phyloP scores from a whole-genome alignment of 2,797 vertebrate species.

The Chelmon rostratus region DNA sequence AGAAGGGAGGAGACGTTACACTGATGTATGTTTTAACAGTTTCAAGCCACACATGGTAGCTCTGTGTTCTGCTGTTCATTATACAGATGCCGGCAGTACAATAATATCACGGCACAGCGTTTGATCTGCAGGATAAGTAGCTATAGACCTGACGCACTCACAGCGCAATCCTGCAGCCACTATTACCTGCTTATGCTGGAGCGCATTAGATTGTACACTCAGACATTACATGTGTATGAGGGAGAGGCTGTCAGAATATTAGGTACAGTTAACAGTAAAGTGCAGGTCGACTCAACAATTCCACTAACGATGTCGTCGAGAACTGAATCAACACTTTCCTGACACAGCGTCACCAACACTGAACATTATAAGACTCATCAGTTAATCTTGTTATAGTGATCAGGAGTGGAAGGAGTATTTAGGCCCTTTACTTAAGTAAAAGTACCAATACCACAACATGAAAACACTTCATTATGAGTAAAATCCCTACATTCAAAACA shows the following conservation, averaged over 20 bases:
- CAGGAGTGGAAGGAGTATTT: neutral
- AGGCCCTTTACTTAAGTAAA: no score
- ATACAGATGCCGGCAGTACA: neutral
- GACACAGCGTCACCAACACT: neutral
- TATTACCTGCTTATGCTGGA: neutral
- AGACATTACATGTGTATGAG: neutral
- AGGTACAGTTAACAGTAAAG: neutral
- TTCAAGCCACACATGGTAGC: slow-evolving; percentile 11
- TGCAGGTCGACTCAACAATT: neutral
- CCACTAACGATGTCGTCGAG: neutral
- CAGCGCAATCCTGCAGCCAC: neutral
- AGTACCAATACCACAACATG: neutral
- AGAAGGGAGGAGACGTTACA: slow-evolving; percentile 43
- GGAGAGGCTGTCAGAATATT: neutral
- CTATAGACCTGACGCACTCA: neutral
- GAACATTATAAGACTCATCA: neutral
- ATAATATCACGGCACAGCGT: neutral
- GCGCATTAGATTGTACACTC: neutral
- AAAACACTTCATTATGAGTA: neutral
- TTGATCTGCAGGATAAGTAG: neutral
- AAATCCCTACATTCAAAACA: neutral
- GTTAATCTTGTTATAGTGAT: no score
- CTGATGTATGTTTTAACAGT: slow-evolving; percentile 46
- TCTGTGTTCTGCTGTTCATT: slow-evolving; percentile 24
- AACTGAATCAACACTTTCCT: neutral